phyloP scores from a whole-genome alignment of 1,140 invertebrate species.

The Ridgeia piscesae region DNA sequence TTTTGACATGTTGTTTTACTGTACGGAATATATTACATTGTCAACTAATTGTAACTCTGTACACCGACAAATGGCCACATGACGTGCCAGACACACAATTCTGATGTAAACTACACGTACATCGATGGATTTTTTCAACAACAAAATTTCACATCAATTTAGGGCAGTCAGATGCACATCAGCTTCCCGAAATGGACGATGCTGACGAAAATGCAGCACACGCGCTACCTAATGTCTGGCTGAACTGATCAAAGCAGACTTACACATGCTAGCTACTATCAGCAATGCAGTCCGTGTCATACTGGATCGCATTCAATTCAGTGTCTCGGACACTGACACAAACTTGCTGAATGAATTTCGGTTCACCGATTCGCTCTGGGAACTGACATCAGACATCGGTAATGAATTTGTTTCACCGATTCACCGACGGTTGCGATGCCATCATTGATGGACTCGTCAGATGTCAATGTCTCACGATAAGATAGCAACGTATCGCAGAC shows the following conservation, averaged over 20 bases:
- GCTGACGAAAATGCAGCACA: neutral
- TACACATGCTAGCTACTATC: neutral
- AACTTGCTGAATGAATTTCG: neutral
- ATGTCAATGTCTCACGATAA: neutral
- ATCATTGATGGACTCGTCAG: neutral
- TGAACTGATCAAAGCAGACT: neutral
- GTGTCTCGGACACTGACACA: neutral
- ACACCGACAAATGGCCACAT: neutral
- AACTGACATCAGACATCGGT: neutral
- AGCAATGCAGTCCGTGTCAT: neutral
- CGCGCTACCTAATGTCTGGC: neutral
- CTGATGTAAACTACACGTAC: neutral
- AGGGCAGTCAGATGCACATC: neutral
- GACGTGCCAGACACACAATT: neutral
- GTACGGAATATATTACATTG: no score
- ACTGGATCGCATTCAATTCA: neutral
- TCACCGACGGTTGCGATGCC: neutral
- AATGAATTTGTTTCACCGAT: neutral
- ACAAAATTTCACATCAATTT: neutral
- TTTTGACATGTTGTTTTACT: no score
- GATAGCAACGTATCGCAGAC: neutral
- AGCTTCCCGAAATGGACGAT: neutral
- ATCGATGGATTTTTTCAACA: neutral
- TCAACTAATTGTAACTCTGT: neutral
- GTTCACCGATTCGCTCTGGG: neutral